These are phyloP conservation scores for Thyatira batis DNA, from an alignment of 2,888 invertebrate genomes.

Conservation along the genomic window DNA sequence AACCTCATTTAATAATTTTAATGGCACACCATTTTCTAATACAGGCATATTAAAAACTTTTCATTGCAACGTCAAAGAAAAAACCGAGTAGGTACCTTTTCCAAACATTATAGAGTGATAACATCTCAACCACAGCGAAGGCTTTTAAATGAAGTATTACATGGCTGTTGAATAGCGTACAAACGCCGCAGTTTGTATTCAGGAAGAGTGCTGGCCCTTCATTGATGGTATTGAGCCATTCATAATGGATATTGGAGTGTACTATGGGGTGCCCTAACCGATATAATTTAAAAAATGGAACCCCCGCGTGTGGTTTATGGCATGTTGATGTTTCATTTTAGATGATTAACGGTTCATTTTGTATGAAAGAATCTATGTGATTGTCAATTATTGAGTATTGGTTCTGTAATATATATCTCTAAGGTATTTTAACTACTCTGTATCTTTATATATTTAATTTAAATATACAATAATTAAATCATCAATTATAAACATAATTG, in stretches of 20 bases:
- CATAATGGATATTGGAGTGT: slow-evolving; percentile 52
- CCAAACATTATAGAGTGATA: slow-evolving; percentile 50
- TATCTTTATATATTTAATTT: too few relatives aligned
- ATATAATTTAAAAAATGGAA: slow-evolving; percentile 31
- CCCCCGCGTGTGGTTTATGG: slow-evolving; percentile 35
- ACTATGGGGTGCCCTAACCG: slow-evolving; percentile 25
- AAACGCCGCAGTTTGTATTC: slow-evolving; percentile 67
- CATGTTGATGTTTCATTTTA: slow-evolving; percentile 4
- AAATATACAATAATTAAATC: too few relatives aligned
- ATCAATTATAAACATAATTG: too few relatives aligned
- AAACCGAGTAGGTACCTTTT: not conserved
- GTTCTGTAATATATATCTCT: not conserved
- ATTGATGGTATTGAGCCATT: slow-evolving; percentile 60
- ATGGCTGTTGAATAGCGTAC: slow-evolving; percentile 39
- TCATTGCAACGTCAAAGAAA: not conserved
- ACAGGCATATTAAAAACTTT: too few relatives aligned
- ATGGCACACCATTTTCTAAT: too few relatives aligned
- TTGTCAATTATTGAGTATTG: not conserved
- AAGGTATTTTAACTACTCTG: not conserved
- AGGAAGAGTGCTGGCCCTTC: slow-evolving; percentile 46
- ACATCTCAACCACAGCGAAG: slow-evolving; percentile 47
- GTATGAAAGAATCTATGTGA: not conserved
- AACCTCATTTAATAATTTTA: too few relatives aligned
- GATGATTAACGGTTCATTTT: slow-evolving; percentile 27
- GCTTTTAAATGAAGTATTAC: slow-evolving; percentile 64